Base-by-base conservation (phyloP, 2,888 invertebrate genomes). In the Cryptus armator region DNA sequence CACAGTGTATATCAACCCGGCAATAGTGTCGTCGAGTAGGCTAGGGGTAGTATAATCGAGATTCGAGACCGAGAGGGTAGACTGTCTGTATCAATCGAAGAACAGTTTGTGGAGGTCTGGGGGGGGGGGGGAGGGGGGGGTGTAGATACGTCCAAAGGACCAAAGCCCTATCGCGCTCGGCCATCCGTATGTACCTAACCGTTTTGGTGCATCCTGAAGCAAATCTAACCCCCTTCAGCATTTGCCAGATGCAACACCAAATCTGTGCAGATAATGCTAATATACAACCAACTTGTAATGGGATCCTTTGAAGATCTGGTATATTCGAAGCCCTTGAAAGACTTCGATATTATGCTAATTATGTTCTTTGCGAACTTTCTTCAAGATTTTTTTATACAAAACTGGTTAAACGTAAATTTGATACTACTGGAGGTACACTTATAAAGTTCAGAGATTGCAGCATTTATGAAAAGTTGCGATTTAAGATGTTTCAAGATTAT, bases 101-200 rank as follows among this genome's bases (percentile, higher is more conserved):
- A 56, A 79, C 56, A 44, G 77, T 56, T 44, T n/a, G 29, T n/a
- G 48, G 16, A 7, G 46, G 32, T 3, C 19, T 24, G 51, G 70
- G 29, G 46, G 4, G 16, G 12, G 46, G 16, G 19, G 24, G 46
- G 19, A 32, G 4, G 16, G 12, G 46, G 16, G 19, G 24, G 46
- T n/a, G 62, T 37, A 51, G 29, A 67, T 16, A 48, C 12, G 71
- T 71, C 66, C 84, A 67, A 77, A 84, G 76, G 80, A 66, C 48
- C 80, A 76, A 81, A 72, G 72, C 72, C 76, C 80, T 81, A 81
- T 81, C 76, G 51, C 59, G 14, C 48, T 32, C 76, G 7, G 71
- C 44, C 84, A 80, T 56, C 46, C 72, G 62, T 72, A 29, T 62
- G 67, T 76, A 67, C 66, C 14, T 67, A 51, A 24, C 48, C 67